Conservation (phyloP, 2,888 invertebrate species). For the Aquatica leii region DNA sequence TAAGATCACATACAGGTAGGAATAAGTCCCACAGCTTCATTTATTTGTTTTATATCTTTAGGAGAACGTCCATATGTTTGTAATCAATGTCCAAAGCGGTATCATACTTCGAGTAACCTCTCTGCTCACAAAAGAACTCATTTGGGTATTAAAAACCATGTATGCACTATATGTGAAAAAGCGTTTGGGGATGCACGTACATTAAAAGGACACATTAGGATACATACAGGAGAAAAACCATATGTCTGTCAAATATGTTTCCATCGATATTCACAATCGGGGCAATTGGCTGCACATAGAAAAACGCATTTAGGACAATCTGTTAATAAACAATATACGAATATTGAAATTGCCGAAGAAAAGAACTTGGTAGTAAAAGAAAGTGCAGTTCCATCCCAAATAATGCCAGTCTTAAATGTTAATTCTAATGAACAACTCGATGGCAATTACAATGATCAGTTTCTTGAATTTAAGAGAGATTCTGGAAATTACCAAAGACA, state of each 20-base stretch:
- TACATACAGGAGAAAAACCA: slow-evolving; percentile 57
- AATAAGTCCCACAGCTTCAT: not conserved
- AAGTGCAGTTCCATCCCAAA: not conserved
- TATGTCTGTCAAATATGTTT: slow-evolving; percentile 55
- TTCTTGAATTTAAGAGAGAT: not conserved
- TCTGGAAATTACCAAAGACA: not conserved
- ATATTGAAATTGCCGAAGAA: slow-evolving; percentile 2
- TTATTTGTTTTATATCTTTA: slow-evolving; percentile 31
- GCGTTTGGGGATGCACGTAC: slow-evolving; percentile 55
- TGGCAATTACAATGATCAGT: not conserved
- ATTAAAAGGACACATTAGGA: slow-evolving; percentile 53
- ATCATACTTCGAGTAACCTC: slow-evolving; percentile 57
- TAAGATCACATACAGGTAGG: slow-evolving; percentile 57
- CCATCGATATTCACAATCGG: slow-evolving; percentile 55
- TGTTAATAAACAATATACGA: not conserved
- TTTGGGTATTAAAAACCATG: slow-evolving; percentile 52
- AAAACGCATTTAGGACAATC: slow-evolving; percentile 47
- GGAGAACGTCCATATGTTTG: slow-evolving; percentile 57
- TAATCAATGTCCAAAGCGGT: slow-evolving; percentile 54
- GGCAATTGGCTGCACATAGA: slow-evolving; percentile 55
- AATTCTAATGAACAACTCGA: not conserved
- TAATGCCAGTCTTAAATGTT: not conserved
- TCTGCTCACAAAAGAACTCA: slow-evolving; percentile 56
- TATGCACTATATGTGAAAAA: slow-evolving; percentile 54
- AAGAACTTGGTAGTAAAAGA: not conserved